A percentile compares a stretch with the other conserved stretches of the same genome.
phyloP scores from a whole-genome alignment of 2,113 vertebrate genomes.

The Azemiops feae region DNA sequence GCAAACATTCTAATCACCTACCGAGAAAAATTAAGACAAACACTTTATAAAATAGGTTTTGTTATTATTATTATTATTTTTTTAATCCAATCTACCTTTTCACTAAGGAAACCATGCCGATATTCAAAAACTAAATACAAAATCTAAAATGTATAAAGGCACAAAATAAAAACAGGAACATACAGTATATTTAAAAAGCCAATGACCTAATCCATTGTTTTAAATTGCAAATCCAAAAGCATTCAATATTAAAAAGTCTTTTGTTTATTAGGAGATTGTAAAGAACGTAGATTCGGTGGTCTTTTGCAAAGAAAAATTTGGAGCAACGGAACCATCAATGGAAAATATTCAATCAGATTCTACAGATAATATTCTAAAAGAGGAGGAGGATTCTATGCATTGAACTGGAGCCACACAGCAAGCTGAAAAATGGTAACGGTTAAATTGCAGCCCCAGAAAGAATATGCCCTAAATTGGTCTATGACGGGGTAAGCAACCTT shows the following conservation, averaged over 20 bases:
- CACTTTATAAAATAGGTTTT: too few species aligned
- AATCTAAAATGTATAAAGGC: background rate
- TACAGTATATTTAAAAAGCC: background rate
- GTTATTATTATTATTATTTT: too few species aligned
- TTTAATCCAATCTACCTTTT: background rate
- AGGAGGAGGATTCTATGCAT: background rate
- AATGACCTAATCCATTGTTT: background rate
- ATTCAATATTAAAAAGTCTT: background rate
- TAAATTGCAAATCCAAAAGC: background rate
- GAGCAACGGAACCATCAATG: background rate
- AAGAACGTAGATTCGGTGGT: background rate
- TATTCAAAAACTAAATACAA: background rate
- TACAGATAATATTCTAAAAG: background rate
- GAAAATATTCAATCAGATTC: background rate
- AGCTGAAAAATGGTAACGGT: background rate
- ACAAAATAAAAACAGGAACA: background rate
- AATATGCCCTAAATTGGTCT: background rate
- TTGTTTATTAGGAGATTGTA: background rate
- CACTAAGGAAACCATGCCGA: background rate
- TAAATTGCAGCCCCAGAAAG: background rate
- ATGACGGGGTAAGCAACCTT: background rate
- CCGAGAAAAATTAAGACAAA: background rate
- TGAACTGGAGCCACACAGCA: background rate
- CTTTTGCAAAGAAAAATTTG: background rate
- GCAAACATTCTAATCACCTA: conserved; percentile 8